Conservation (phyloP, 2,113 vertebrate species). For the Lonchura striata region DNA sequence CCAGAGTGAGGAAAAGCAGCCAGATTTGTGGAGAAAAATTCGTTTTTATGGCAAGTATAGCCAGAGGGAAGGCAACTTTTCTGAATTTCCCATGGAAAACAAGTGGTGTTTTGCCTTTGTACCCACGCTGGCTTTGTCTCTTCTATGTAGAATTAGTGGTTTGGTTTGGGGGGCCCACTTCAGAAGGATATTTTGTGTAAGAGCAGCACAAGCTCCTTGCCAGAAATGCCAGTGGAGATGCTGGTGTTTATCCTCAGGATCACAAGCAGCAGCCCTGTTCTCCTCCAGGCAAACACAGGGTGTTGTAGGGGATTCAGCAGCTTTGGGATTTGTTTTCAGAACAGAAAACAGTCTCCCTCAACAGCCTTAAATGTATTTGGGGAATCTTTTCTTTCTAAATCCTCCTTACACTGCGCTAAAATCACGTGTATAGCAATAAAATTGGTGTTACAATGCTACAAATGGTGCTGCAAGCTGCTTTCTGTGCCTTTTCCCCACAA, state of each 20-base stretch:
- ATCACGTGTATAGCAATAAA: fast-evolving
- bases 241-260: neutral
- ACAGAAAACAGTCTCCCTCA: neutral
- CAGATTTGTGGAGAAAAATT: neutral
- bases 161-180: neutral
- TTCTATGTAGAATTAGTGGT: neutral
- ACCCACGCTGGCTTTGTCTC: neutral
- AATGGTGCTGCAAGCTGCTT: neutral
- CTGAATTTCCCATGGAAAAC: neutral
- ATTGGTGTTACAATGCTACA: neutral
- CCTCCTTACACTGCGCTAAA: neutral
- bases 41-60: neutral
- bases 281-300: neutral
- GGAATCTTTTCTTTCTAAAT: neutral
- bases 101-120: neutral
- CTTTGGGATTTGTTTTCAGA: conserved; percentile 23
- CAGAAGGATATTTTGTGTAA: neutral
- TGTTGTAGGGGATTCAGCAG: neutral
- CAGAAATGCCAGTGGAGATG: conserved; percentile 4
- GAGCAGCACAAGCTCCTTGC: neutral
- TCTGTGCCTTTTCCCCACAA: neutral
- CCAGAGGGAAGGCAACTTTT: neutral
- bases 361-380: neutral
- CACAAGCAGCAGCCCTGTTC: neutral
- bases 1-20: neutral